Conservation (phyloP, 2,888 invertebrate species). For the Drosophila siamana region DNA sequence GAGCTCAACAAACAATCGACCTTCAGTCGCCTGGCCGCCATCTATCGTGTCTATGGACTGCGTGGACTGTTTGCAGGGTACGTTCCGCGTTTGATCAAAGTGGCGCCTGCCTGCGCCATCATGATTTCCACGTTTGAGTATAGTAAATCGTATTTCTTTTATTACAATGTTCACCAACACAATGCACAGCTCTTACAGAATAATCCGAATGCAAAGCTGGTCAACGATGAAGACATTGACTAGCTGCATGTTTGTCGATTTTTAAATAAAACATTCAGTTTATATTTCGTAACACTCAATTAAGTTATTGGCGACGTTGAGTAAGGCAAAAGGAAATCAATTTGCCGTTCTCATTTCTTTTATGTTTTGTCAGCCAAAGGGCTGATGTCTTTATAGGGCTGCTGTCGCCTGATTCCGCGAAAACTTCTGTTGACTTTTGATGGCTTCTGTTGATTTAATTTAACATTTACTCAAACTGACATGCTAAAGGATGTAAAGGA, state of each 20-base stretch:
- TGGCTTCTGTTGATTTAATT: slow-evolving; percentile 43
- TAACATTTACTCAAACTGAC: slow-evolving; percentile 58
- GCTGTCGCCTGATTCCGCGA: slow-evolving; percentile 11
- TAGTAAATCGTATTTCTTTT: slow-evolving; percentile 94
- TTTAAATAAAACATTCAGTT: slow-evolving; percentile 29
- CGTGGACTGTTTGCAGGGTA: slow-evolving; percentile 93
- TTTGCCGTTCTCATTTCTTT: slow-evolving; percentile 25
- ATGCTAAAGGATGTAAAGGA: slow-evolving; percentile 39
- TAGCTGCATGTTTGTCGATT: slow-evolving; percentile 24
- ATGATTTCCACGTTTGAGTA: slow-evolving; percentile 99
- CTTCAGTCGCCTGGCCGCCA: slow-evolving; percentile 87
- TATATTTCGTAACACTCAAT: slow-evolving; percentile 35
- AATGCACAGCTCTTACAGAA: slow-evolving; percentile 59
- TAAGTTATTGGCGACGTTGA: background rate
- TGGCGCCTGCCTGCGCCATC: slow-evolving; percentile 99
- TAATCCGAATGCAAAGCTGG: slow-evolving; percentile 56
- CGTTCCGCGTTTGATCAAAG: slow-evolving; percentile 95
- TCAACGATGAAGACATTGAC: slow-evolving; percentile 58
- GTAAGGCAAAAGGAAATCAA: slow-evolving; percentile 35
- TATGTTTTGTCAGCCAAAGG: slow-evolving; percentile 16
- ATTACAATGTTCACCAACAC: slow-evolving; percentile 86
- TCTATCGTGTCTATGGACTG: slow-evolving; percentile 90
- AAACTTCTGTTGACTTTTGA: slow-evolving; percentile 22
- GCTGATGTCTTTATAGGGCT: background rate
- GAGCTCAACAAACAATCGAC: slow-evolving; percentile 64